phyloP scores from a whole-genome alignment of 2,797 vertebrate species.

The Propithecus deckenii region DNA sequence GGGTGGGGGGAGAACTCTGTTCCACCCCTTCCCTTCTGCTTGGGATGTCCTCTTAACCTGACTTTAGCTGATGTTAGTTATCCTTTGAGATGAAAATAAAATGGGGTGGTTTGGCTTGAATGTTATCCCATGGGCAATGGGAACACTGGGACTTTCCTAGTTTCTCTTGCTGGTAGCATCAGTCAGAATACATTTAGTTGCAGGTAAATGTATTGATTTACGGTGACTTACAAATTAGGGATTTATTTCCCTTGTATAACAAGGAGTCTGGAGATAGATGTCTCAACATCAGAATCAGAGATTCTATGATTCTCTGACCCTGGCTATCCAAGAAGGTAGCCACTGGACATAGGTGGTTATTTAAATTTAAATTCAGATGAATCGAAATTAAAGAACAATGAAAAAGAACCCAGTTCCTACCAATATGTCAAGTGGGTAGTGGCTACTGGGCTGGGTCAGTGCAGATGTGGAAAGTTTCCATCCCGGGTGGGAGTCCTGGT shows the following conservation, averaged over 20 bases:
- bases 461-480: background rate
- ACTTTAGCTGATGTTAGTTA: background rate
- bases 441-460: background rate
- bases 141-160: background rate
- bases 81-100: background rate
- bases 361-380: background rate
- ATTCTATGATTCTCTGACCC: background rate
- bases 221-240: background rate
- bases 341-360: background rate
- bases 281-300: background rate
- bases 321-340: background rate
- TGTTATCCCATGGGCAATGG: background rate
- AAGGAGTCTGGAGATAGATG: background rate
- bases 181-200: background rate
- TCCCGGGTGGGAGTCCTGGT: background rate
- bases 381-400: background rate
- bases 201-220: background rate
- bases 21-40: background rate
- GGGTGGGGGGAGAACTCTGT: background rate
- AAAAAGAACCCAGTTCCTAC: background rate
- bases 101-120: background rate
- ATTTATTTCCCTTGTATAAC: background rate
- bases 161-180: background rate
- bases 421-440: background rate
- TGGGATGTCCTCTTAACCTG: background rate